These are phyloP conservation scores for Leucosticte australis DNA, from an alignment of 2,113 vertebrate species.

Conservation along the genomic window DNA sequence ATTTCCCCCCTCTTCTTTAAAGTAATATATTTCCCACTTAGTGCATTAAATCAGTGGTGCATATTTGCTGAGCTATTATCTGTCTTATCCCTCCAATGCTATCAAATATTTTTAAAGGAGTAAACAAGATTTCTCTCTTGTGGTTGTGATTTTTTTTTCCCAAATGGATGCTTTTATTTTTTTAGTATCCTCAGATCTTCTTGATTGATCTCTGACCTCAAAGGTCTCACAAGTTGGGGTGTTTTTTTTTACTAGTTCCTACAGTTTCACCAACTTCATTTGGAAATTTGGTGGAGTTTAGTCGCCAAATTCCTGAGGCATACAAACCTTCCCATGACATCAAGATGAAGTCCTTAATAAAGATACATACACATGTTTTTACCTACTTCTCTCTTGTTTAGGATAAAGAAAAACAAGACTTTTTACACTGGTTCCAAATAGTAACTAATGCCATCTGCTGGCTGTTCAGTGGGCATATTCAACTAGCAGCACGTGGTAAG, in stretches of 20 bases:
- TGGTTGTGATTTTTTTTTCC: background rate
- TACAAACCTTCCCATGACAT: background rate
- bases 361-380: background rate
- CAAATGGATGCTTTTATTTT: background rate
- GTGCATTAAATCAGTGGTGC: background rate
- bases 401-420: conserved; percentile 77
- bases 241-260: background rate
- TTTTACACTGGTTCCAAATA: conserved; percentile 77
- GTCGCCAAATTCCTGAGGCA: background rate
- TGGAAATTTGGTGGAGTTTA: background rate
- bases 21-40: background rate
- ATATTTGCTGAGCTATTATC: background rate
- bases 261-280: background rate
- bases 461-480: conserved; percentile 78
- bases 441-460: conserved; percentile 84
- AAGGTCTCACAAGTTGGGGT: fast-evolving
- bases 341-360: background rate
- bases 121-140: background rate
- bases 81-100: background rate
- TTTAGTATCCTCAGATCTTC: background rate
- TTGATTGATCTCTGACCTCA: background rate
- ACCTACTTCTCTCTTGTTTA: conserved; percentile 50
- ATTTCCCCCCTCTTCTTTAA: background rate
- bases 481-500: conserved; percentile 81
- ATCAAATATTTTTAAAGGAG: background rate